Evolutionary conservation across 2,797 vertebrate genomes (phyloP).

Genomic region (Cyprinodon diabolis): DNA sequence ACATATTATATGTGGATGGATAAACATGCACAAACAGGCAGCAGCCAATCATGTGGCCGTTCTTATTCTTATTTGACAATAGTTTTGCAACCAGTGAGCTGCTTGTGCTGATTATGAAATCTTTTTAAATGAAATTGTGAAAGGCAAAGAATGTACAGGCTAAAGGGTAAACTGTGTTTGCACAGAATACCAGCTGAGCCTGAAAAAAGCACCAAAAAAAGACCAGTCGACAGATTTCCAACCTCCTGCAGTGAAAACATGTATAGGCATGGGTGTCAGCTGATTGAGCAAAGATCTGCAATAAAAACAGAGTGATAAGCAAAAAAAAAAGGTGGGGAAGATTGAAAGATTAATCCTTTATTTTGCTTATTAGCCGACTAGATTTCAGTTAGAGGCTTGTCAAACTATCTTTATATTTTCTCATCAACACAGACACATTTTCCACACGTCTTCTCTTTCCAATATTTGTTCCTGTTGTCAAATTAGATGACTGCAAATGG

Average conservation of each 20-base stretch:
- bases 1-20: background rate
- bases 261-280: slow-evolving; percentile 10
- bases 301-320: background rate
- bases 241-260: background rate
- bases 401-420: background rate
- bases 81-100: background rate
- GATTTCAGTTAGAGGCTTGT: background rate
- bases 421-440: background rate
- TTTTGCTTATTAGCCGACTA: background rate
- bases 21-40: background rate
- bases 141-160: background rate
- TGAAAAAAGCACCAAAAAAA: background rate
- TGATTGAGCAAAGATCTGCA: slow-evolving; percentile 11
- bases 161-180: background rate
- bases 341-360: no score
- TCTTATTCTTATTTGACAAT: background rate
- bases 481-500: no score
- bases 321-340: background rate
- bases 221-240: background rate
- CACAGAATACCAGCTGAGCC: slow-evolving; percentile 1
- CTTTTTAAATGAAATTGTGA: background rate
- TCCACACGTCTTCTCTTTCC: no score
- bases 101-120: background rate
- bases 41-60: background rate
- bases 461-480: no score